Conservation (phyloP, 2,113 vertebrate species). For the Ploceus nigricollis region DNA sequence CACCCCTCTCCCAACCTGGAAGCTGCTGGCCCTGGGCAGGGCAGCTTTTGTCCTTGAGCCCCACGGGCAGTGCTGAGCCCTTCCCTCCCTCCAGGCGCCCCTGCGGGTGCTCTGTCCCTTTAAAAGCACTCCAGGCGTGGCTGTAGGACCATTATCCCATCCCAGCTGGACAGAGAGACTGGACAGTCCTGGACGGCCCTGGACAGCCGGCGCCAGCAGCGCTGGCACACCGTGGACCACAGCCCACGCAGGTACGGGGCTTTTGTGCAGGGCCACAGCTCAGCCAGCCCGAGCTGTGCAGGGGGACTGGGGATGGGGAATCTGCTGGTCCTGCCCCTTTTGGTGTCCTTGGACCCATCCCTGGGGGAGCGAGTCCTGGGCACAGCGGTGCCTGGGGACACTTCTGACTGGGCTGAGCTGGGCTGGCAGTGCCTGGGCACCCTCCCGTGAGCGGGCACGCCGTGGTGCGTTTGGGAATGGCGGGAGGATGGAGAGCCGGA, state of each 20-base stretch:
- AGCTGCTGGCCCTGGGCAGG: background rate
- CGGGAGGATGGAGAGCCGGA: background rate
- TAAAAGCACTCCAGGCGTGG: constrained; percentile 63
- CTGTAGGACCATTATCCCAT: background rate
- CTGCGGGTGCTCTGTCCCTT: constrained; percentile 40
- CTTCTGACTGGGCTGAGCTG: background rate
- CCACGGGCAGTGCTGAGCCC: background rate
- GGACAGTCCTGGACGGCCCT: background rate
- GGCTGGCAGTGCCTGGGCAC: background rate
- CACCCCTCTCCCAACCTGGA: background rate
- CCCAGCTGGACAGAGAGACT: background rate
- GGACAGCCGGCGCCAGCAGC: background rate
- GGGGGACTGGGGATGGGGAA: background rate
- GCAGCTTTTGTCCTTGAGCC: background rate
- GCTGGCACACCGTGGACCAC: background rate
- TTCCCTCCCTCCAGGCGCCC: background rate
- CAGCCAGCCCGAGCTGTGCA: background rate
- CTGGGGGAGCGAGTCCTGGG: background rate
- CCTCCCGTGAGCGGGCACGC: rapidly evolving
- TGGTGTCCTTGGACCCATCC: background rate
- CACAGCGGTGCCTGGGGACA: background rate
- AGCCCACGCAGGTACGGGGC: background rate
- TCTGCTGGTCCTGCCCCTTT: background rate
- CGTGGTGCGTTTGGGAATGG: rapidly evolving
- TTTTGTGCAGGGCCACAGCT: background rate